A percentile compares a stretch with the other conserved stretches of the same genome.
Evolutionary conservation across 1,140 invertebrate genomes (phyloP).

Genomic region (Drosophila orena): DNA sequence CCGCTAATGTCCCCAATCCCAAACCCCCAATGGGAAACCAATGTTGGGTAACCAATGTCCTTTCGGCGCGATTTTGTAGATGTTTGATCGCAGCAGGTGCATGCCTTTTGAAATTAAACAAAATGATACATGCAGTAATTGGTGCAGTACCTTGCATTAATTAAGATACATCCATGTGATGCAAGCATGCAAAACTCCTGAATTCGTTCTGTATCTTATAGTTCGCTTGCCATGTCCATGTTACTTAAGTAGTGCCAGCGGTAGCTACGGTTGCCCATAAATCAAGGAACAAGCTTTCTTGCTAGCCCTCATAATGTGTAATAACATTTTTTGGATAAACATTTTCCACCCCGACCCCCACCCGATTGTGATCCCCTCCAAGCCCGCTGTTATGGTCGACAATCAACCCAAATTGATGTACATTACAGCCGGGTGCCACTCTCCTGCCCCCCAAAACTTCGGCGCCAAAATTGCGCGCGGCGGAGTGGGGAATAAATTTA

Average conservation of each 20-base stretch:
- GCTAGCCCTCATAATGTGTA: slow-evolving; percentile 5
- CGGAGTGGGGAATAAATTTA: slow-evolving; percentile 53
- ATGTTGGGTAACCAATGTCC: slow-evolving; percentile 51
- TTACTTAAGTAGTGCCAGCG: background rate
- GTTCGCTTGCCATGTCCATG: background rate
- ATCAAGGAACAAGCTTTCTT: background rate
- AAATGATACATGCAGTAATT: too few species aligned
- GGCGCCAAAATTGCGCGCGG: slow-evolving; percentile 5
- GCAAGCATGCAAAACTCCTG: too few species aligned
- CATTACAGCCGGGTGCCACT: slow-evolving; percentile 29
- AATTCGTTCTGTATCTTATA: background rate
- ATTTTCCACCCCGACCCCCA: background rate
- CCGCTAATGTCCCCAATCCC: slow-evolving; percentile 16
- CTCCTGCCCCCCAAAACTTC: background rate
- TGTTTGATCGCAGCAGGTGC: background rate
- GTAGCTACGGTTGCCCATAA: background rate
- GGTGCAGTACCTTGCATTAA: too few species aligned
- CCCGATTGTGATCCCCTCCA: slow-evolving; percentile 8
- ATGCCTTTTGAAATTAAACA: background rate
- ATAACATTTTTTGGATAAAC: slow-evolving; percentile 30
- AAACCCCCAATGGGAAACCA: background rate
- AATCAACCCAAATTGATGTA: slow-evolving; percentile 47
- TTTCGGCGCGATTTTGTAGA: slow-evolving; percentile 6
- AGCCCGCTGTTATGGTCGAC: slow-evolving; percentile 10
- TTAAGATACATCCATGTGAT: too few species aligned